Percentiles rank a stretch among this genome's conserved stretches.
phyloP scores from a whole-genome alignment of 2,888 invertebrate genomes.

The Meganola albula region DNA sequence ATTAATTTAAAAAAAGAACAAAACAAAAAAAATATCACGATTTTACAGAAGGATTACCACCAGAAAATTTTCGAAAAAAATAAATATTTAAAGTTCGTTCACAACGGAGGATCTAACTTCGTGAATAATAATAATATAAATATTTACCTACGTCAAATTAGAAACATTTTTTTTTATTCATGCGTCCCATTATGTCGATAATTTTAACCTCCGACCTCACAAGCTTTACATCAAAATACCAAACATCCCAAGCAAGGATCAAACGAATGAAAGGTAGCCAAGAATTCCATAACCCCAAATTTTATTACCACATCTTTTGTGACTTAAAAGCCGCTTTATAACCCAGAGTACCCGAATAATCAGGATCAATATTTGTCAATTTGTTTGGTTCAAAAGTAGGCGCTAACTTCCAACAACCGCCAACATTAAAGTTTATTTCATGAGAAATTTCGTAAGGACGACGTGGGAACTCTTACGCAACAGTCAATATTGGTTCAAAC shows the following conservation, averaged over 20 bases:
- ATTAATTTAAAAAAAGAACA: too few relatives aligned
- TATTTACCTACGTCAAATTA: too few relatives aligned
- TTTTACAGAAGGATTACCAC: too few relatives aligned
- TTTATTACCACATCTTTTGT: slow-evolving; percentile 70
- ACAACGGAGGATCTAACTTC: too few relatives aligned
- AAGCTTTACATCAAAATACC: slow-evolving; percentile 29
- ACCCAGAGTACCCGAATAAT: slow-evolving; percentile 55
- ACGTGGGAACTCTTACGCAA: slow-evolving; percentile 66
- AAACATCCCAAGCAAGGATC: slow-evolving; percentile 55
- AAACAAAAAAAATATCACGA: too few relatives aligned
- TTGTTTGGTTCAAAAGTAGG: slow-evolving; percentile 58
- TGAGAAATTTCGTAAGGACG: slow-evolving; percentile 67
- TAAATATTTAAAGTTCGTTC: too few relatives aligned
- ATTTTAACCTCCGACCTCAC: slow-evolving; percentile 27
- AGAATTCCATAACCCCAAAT: slow-evolving; percentile 64
- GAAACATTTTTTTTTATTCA: too few relatives aligned
- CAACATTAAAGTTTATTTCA: slow-evolving; percentile 46
- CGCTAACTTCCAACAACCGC: slow-evolving; percentile 58
- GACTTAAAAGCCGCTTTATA: slow-evolving; percentile 65
- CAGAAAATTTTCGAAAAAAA: too few relatives aligned
- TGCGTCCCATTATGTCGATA: too few relatives aligned
- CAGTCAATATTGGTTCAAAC: slow-evolving; percentile 62
- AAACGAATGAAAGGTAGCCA: slow-evolving; percentile 54
- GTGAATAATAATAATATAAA: too few relatives aligned
- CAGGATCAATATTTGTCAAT: slow-evolving; percentile 69